phyloP scores from a whole-genome alignment of 2,797 vertebrate genomes.

The Silurus lanzhouensis region DNA sequence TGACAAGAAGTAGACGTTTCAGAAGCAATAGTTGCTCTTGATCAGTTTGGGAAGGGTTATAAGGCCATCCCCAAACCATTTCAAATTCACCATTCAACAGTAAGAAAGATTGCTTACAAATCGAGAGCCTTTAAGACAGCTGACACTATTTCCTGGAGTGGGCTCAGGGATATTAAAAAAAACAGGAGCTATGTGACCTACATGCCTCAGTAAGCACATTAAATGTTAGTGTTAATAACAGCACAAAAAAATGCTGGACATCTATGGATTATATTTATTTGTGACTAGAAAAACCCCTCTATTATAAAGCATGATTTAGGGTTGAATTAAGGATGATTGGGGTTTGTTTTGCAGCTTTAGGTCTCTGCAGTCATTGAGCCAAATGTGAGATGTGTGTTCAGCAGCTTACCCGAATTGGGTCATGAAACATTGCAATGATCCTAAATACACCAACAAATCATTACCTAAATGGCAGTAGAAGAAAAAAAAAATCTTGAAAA shows the following conservation, averaged over 20 bases:
- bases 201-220: neutral
- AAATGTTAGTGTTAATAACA: neutral
- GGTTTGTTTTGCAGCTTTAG: neutral
- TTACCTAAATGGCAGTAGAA: neutral
- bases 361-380: neutral
- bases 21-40: neutral
- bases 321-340: neutral
- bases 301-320: neutral
- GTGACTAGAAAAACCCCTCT: no score
- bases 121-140: neutral
- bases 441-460: neutral
- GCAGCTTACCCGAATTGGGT: neutral
- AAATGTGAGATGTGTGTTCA: neutral
- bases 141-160: neutral
- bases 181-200: neutral
- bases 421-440: constrained; percentile 1
- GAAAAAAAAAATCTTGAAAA: neutral
- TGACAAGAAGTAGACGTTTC: neutral
- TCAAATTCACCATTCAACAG: neutral
- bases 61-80: neutral
- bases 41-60: neutral
- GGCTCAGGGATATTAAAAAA: neutral
- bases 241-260: neutral
- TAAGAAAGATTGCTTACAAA: no score
- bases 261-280: neutral